Conservation (phyloP, 2,797 vertebrate species). For the Nasua narica region DNA sequence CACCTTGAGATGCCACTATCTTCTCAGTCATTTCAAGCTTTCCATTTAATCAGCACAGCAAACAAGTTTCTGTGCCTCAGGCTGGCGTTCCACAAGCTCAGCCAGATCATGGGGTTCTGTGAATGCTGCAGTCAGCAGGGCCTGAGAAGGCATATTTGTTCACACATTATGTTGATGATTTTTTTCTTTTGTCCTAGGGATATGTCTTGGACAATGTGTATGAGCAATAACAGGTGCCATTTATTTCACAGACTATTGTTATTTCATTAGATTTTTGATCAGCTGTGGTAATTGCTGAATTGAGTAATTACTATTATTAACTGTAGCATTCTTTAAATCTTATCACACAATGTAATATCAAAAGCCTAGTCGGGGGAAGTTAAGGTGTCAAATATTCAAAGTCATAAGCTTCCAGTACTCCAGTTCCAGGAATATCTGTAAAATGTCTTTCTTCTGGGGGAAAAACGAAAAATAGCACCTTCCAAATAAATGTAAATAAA, state of each 20-base stretch:
- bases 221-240: neutral
- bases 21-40: constrained; percentile 39
- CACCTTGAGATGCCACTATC: neutral
- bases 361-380: neutral
- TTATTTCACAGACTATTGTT: neutral
- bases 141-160: constrained; percentile 46
- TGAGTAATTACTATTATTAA: constrained; percentile 3
- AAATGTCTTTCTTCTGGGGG: constrained; percentile 27
- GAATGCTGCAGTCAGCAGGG: constrained; percentile 51
- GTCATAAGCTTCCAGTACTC: neutral
- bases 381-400: constrained; percentile 35
- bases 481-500: constrained; percentile 57
- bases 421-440: constrained; percentile 6
- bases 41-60: constrained; percentile 64
- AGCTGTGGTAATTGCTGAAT: neutral
- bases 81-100: constrained; percentile 51
- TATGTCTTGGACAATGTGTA: neutral
- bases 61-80: constrained; percentile 57
- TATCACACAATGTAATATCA: neutral
- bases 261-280: neutral
- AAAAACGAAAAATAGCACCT: constrained; percentile 43
- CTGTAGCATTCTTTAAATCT: neutral
- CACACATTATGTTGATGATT: constrained; percentile 20
- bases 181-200: neutral
- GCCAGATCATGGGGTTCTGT: constrained; percentile 49